Evolutionary conservation across 2,888 invertebrate genomes (phyloP), one percentile per base, ranked within the genome.

Genomic region (Nysson spinosus): DNA sequence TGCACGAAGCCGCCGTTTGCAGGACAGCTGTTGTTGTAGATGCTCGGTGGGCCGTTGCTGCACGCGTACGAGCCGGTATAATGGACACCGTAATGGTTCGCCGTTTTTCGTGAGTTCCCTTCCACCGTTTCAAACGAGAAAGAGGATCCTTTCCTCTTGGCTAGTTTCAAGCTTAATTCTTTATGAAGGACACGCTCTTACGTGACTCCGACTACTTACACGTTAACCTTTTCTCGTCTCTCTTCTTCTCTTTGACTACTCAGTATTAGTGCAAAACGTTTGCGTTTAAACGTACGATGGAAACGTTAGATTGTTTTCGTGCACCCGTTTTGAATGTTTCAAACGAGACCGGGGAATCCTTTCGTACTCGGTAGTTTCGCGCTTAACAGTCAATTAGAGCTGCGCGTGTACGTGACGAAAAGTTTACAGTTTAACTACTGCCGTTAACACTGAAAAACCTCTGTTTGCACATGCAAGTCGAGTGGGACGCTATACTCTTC

Each of bases 51-150:
- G 30, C 83, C 83, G 75, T 85, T 85, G 78, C 83, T 84, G 69
- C 76, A 81, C 50, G 82, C 78, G 79, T 84, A 85, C 63, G 85
- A 85, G 71, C 71, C 78, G 61, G 79, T 73, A 75, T 78, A 82
- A 75, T 80, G 80, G 57, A 78, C 74, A 42, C 83, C 84, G 83
- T 85, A 85, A 51, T 82, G 83, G 82, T 82, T 85, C 75, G 82
- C 82, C 82, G 83, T 83, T 84, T 85, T 85, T 83, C 80, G 82
- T 74, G 75, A 79, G 65, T 83, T 79, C 69, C 78, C 79, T 79
- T 82, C 83, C 83, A 84, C 84, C 82, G 75, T 85, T 81, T 69
- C 63, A 37, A 34, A 43, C 35, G 46, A 64, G 26, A 32, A 19
- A 2, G 17, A 34, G 35, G 26, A 32, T n/a, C 40, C 51, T 35